Evolutionary conservation across 2,797 vertebrate species (phyloP), one percentile per base, ranked within the genome.

Genomic region (Cryptoprocta ferox): DNA sequence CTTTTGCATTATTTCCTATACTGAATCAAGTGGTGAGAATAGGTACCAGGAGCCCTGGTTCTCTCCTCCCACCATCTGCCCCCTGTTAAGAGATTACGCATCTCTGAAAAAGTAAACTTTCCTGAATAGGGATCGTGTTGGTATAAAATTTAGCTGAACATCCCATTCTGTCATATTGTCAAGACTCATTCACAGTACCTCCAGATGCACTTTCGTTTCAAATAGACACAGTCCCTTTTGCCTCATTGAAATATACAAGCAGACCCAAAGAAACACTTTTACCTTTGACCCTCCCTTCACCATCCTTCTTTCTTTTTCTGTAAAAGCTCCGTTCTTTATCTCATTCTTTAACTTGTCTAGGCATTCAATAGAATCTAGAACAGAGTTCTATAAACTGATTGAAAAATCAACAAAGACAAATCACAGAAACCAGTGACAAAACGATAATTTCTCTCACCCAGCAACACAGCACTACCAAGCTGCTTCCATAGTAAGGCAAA

Each of bases 381-480:
- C 59, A 92, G n/a, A 93, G 91, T 95, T 86, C 85, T 85, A 94
- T 42, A 83, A 91, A 83, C 45, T 89, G 92, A 94, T 61, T 73
- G 73, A 95, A 94, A 97, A 96, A 93, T 93, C 95, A 96, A 97
- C 96, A 91, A 95, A 96, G 89, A 95, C 92, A 81, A 89, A 96
- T 90, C 94, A 97, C 92, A 95, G 90, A 93, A 83, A 97, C 79
- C 59, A 91, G 32, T 73, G 70, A 90, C 81, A 75, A 86, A 94
- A 92, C 56, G 28, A 94, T 78, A 13, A 95, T 89, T 66, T 82
- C 45, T 96, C 82, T 84, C 80, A 48, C 50, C 35, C 42, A 37
- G 39, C 35, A 91, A 48, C 66, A 61, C 84, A 92, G 93, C 71
- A 86, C 76, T 80, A 45, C 21, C 24, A 86, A 65, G 50, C 91